phyloP scores from a whole-genome alignment of 1,140 invertebrate genomes.

The Pteromalus puparum region DNA sequence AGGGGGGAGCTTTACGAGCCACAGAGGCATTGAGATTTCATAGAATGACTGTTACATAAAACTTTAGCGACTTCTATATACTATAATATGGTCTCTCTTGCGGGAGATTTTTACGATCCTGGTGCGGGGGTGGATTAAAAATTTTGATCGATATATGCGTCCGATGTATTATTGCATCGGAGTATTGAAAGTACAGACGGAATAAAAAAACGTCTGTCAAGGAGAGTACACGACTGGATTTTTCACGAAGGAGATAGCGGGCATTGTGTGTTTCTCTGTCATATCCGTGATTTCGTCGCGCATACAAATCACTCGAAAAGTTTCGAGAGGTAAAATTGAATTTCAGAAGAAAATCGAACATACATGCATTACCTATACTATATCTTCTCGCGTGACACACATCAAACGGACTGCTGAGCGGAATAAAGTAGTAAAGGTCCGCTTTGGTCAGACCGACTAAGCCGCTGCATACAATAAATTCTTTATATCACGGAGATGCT shows the following conservation, averaged over 20 bases:
- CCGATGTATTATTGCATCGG: neutral
- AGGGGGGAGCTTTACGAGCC: slow-evolving; percentile 4
- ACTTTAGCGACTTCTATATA: neutral
- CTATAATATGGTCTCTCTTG: no score
- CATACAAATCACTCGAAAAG: no score
- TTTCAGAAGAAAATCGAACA: neutral
- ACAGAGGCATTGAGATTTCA: neutral
- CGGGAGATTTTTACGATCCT: neutral
- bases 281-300: no score
- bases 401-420: neutral
- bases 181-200: no score
- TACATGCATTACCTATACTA: neutral
- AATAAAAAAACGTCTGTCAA: no score
- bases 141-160: neutral
- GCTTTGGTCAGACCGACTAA: slow-evolving; percentile 1
- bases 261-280: no score
- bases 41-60: neutral
- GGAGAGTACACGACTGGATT: no score
- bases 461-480: slow-evolving; percentile 1
- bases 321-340: no score
- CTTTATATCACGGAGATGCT: neutral
- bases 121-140: neutral
- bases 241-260: no score
- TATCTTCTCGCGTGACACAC: no score
- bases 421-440: slow-evolving; percentile 29